These are phyloP conservation scores for Apamea monoglypha DNA, from an alignment of 2,888 invertebrate genomes.

Conservation along the genomic window DNA sequence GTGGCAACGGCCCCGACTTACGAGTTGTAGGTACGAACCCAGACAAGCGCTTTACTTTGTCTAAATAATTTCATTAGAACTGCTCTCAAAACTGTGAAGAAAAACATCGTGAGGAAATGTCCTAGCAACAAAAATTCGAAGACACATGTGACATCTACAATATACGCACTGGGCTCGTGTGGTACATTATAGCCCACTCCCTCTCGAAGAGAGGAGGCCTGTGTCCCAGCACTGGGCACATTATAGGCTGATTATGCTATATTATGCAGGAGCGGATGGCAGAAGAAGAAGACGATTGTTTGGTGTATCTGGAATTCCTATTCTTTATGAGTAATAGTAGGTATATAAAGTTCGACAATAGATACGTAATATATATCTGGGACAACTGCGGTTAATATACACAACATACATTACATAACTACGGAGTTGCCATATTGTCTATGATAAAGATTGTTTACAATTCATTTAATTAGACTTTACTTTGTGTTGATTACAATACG, in stretches of 20 bases:
- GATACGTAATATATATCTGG: neutral
- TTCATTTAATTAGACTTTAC: slow-evolving; percentile 18
- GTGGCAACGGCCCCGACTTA: neutral
- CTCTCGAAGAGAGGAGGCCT: too few species aligned
- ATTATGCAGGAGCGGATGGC: neutral
- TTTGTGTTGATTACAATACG: neutral
- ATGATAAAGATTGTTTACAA: slow-evolving; percentile 16
- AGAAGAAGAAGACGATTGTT: too few species aligned
- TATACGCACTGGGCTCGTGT: too few species aligned
- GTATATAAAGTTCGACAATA: slow-evolving; percentile 1
- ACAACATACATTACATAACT: slow-evolving; percentile 8
- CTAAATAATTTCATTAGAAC: too few species aligned
- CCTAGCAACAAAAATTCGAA: neutral
- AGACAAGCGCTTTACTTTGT: too few species aligned
- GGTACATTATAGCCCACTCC: too few species aligned
- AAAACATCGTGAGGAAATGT: neutral
- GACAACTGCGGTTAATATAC: slow-evolving; percentile 15
- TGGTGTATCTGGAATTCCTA: neutral
- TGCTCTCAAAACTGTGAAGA: neutral
- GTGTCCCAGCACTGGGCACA: too few species aligned
- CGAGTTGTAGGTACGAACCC: too few species aligned
- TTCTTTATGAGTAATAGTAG: neutral
- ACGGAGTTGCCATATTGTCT: slow-evolving; percentile 24
- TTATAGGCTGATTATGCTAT: too few species aligned
- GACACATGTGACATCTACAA: too few species aligned